Evolutionary conservation across 2,113 vertebrate genomes (phyloP), one percentile per base, ranked within the genome.

Genomic region (Anas platyrhynchos): DNA sequence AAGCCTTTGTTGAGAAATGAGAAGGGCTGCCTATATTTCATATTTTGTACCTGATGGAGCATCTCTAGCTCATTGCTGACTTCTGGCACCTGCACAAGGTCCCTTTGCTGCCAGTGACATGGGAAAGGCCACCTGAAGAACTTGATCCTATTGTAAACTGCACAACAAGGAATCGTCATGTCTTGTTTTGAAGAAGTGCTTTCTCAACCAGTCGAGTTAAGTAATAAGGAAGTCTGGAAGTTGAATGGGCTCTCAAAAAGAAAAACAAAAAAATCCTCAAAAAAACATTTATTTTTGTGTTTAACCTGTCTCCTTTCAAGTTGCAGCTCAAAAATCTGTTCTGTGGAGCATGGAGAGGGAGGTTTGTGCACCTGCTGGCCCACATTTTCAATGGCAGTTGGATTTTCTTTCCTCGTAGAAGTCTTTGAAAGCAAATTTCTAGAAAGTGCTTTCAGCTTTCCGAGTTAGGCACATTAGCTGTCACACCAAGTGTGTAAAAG

Each of bases 111-210:
- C 27, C 10, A 10, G 18, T 22, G 36, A 25, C 12, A 7, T 16
- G 14, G 36, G 71, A 52, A 73, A 41, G 34, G 9, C 36, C 15
- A 23, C 71, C 20, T 10, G 29, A 22, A 41, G 31, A 58, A 25
- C 41, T 25, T n/a, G 36, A 41, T 55, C 29, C 54, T 44, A 16
- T 25, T 15, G 3, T n/a, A 23, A 83, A 18, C 41, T 32, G 20
- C 6, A 4, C 5, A 5, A 32, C 34, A 59, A 55, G 55, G 63
- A 80, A 2, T 9, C 5, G 0, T 0, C 7, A 0, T 36, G 22
- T 14, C 25, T 65, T 61, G 26, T 23, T 75, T 72, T 87, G 48
- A 46, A 66, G 34, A 81, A 69, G 6, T 34, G 15, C 15, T 9
- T 13, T 68, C 43, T 72, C 79, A 21, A 54, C 23, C 55, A 52